Evolutionary conservation across 2,113 vertebrate genomes (phyloP), one percentile per base, ranked within the genome.

Genomic region (Sclerurus mexicanus): DNA sequence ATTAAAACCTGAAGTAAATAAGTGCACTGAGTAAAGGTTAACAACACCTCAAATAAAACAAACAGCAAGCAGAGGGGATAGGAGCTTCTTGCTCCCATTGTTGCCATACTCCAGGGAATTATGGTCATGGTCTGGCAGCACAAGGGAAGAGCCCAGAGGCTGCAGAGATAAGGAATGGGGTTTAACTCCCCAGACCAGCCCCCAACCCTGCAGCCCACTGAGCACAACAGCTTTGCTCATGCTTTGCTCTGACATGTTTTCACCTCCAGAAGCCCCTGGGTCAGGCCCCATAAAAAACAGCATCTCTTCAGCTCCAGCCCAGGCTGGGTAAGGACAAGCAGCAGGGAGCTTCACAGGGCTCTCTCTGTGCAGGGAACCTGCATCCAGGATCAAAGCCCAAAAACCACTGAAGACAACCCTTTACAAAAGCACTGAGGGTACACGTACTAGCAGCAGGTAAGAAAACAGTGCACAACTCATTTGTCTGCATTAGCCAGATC

Each of bases 21-120:
- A 97, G 74, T 40, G 85, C 84, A 58, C 86, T 7, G 67, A 87
- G 72, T 94, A 97, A 97, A 98, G 96, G 96, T 97, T 97, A 97
- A 97, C 89, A 78, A 59, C 84, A 92, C 80, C 77, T 37, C 90
- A 90, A 90, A 96, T 97, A 97, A 98, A 98, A 94, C 94, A 95
- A 91, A 93, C 81, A 80, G 86, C 88, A 83, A 90, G 83, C 72
- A 74, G 64, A 50, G 75, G 75, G 82, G 80, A 92, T 21, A 23
- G 77, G 85, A 85, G 60, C 68, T n/a, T 69, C 66, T 75, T 7
- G 1, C 60, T 73, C 69, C 59, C 53, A n/a, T n/a, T 6, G 3
- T 39, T n/a, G 6, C 56, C 66, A 73, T 2, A 1, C 37, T 22
- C 24, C 56, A 56, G 53, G 50, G 20, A 81, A 59, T 10, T 37